Percentiles rank a stretch among this genome's conserved stretches.
phyloP scores from a whole-genome alignment of 2,888 invertebrate species.

The Caenorhabditis zanzibari region DNA sequence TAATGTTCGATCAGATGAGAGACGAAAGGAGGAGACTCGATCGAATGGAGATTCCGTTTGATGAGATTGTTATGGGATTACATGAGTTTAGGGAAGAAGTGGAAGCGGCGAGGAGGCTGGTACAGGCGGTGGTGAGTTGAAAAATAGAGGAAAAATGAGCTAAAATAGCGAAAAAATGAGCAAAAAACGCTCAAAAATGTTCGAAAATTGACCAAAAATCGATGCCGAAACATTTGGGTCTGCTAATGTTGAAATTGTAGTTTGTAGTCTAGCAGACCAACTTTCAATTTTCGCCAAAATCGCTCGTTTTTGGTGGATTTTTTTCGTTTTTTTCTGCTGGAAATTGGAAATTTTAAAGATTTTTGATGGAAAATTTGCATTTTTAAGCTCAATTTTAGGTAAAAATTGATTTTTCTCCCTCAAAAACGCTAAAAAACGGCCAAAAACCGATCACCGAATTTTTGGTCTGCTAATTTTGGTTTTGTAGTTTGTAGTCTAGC shows the following conservation, averaged over 20 bases:
- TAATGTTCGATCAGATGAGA: constrained; percentile 3
- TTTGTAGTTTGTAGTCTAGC: too few species aligned
- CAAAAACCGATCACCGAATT: not conserved
- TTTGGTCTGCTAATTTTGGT: not conserved
- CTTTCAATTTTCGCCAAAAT: too few species aligned
- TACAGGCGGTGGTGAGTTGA: not conserved
- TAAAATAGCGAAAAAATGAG: not conserved
- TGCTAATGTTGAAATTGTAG: not conserved
- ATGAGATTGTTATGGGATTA: not conserved
- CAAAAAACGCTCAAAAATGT: not conserved
- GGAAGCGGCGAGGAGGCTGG: not conserved
- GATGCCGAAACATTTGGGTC: not conserved
- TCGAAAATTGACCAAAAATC: not conserved
- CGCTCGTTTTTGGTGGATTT: too few species aligned
- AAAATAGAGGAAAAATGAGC: not conserved
- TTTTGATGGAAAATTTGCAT: too few species aligned
- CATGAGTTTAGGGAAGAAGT: not conserved
- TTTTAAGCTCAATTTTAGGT: too few species aligned
- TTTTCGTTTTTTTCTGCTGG: too few species aligned
- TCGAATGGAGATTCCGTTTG: not conserved
- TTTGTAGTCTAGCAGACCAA: not conserved
- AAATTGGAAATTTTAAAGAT: too few species aligned
- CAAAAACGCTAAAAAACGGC: too few species aligned
- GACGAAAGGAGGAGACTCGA: not conserved
- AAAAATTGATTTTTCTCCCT: too few species aligned